Percentiles rank a stretch among this genome's conserved stretches.
phyloP scores from a whole-genome alignment of 2,888 invertebrate species.

The Spicauda simplicius region DNA sequence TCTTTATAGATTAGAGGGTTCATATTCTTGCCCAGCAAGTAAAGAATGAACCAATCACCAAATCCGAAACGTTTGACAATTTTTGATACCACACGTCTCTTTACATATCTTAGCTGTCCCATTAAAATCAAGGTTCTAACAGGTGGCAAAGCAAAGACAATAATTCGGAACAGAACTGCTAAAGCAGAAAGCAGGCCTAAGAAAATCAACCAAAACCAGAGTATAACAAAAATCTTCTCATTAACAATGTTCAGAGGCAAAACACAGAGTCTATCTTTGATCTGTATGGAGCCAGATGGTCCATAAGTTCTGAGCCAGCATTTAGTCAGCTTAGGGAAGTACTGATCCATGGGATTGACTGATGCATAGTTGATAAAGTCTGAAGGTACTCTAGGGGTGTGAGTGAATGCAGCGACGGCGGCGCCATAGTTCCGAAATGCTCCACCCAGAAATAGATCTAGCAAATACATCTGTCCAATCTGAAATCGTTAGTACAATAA shows the following conservation, averaged over 20 bases:
- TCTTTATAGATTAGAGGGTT: conserved; percentile 88
- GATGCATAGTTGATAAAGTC: conserved; percentile 63
- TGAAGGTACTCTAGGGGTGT: conserved; percentile 60
- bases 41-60: conserved; percentile 92
- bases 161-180: conserved; percentile 87
- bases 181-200: conserved; percentile 86
- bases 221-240: conserved; percentile 90
- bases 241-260: conserved; percentile 91
- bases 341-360: conserved; percentile 88
- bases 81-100: conserved; percentile 77
- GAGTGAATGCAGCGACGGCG: conserved; percentile 75
- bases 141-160: conserved; percentile 82
- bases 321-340: conserved; percentile 89
- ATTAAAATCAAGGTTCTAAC: conserved; percentile 86
- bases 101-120: conserved; percentile 84
- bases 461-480: conserved; percentile 88
- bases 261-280: conserved; percentile 88
- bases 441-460: conserved; percentile 87
- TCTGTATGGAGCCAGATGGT: conserved; percentile 83
- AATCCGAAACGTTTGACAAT: conserved; percentile 84
- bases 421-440: conserved; percentile 86
- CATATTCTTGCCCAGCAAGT: conserved; percentile 90
- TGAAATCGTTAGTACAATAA: conserved; percentile 60
- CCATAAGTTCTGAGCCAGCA: conserved; percentile 86
- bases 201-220: conserved; percentile 90